Evolutionary conservation across 2,797 vertebrate genomes (phyloP), one percentile per base, ranked within the genome.

Genomic region (Cuniculus paca): DNA sequence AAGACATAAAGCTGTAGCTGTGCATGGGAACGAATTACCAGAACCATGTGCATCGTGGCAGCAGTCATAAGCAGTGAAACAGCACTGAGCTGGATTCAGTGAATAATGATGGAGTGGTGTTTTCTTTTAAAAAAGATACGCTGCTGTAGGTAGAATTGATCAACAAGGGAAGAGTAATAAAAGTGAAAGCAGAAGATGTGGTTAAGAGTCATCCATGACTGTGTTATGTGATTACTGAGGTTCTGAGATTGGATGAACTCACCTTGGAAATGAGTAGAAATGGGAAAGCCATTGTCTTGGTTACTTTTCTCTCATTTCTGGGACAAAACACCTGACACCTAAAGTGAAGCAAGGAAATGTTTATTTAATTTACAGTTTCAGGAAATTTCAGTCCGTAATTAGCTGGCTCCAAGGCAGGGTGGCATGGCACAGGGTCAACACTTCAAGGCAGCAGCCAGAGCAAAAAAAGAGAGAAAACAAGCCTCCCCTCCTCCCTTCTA

Each of bases 141-240:
- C 14, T 83, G 13, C 68, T 90, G 1, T 42, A 11, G 31, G 61
- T 36, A 68, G 42, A 96, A 68, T 60, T 26, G 31, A 34, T 24
- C 91, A 52, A 10, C 17, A 70, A 34, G 34, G 17, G 11, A 78
- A 89, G 61, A 52, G 6, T 16, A 72, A 34, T 65, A 56, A 78
- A 90, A 88, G 34, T n/a, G 50, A 97, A 86, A 31, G 8, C 31
- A 54, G 80, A 82, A 89, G 19, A 78, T 85, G 9, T 14, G 42
- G 22, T 50, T 48, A 26, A 65, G 39, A 63, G 36, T 16, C 14
- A 63, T 34, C 13, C 6, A 19, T 42, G 54, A 45, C 45, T 16
- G 28, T 22, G 13, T 28, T 22, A 19, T 17, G 14, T 26, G 10
- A 54, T 36, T 81, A 52, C 11, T 36, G 22, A 82, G 68, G 54